Conservation (phyloP, 2,113 vertebrate species). For the Dicerorhinus sumatrensis region DNA sequence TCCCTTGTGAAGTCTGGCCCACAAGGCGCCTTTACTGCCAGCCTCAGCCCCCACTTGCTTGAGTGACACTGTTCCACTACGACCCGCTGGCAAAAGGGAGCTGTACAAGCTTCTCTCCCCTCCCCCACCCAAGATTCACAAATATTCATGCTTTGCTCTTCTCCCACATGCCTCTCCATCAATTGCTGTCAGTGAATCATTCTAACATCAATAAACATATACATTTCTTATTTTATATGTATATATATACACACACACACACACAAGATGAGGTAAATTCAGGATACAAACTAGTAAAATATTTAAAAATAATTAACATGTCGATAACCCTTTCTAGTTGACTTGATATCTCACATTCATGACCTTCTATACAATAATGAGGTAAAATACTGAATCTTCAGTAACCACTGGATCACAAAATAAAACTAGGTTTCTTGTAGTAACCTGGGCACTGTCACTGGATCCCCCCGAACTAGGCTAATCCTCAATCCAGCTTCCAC, state of each 20-base stretch:
- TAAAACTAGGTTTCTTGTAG: background rate
- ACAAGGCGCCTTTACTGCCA: background rate
- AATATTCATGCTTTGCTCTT: background rate
- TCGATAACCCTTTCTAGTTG: background rate
- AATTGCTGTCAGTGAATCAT: background rate
- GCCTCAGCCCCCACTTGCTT: background rate
- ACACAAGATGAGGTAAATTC: background rate
- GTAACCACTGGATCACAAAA: background rate
- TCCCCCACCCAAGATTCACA: background rate
- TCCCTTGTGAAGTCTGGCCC: background rate
- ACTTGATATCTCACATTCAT: background rate
- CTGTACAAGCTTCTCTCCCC: background rate
- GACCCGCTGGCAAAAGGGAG: too few relatives aligned
- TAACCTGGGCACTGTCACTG: background rate
- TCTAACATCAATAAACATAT: background rate
- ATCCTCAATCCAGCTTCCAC: background rate
- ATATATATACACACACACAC: background rate
- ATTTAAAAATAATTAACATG: background rate
- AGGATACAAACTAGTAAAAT: background rate
- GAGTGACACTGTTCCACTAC: background rate
- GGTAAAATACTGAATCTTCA: background rate
- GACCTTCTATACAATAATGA: background rate
- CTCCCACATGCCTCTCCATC: background rate
- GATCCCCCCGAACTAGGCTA: background rate
- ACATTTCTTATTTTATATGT: too few relatives aligned